Percentiles rank a stretch among this genome's conserved stretches.
These are phyloP conservation scores for Ypsolopha sequella DNA, from an alignment of 2,888 invertebrate species.

Conservation along the genomic window DNA sequence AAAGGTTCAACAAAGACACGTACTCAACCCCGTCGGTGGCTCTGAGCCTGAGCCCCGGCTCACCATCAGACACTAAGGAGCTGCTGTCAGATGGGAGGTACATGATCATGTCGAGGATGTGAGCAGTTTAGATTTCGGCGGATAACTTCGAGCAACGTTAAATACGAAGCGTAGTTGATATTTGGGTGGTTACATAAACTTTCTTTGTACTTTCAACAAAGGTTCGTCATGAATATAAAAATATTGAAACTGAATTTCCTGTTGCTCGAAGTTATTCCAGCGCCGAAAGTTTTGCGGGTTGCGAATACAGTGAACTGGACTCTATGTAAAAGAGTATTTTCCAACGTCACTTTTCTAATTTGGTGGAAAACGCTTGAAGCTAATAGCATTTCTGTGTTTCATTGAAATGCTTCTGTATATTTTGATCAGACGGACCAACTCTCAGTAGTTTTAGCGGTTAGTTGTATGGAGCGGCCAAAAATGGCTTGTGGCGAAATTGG, in stretches of 20 bases:
- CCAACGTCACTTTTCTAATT: neutral
- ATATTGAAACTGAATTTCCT: neutral
- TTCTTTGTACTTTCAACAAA: neutral
- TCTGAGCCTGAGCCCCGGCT: slow-evolving; percentile 75
- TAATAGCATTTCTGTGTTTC: slow-evolving; percentile 11
- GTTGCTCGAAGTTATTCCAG: neutral
- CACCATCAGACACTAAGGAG: slow-evolving; percentile 78
- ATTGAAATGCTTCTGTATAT: slow-evolving; percentile 27
- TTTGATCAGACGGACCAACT: slow-evolving; percentile 57
- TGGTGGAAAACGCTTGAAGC: neutral
- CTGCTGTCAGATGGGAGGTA: slow-evolving; percentile 72
- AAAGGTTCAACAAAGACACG: slow-evolving; percentile 68
- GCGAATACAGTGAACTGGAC: neutral
- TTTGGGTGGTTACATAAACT: neutral
- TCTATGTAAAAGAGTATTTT: neutral
- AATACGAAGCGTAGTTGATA: neutral
- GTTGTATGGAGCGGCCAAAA: slow-evolving; percentile 20
- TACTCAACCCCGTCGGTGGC: slow-evolving; percentile 68
- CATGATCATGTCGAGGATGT: slow-evolving; percentile 64
- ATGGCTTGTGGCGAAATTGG: neutral
- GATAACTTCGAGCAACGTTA: neutral
- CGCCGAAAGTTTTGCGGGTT: neutral
- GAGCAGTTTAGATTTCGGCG: slow-evolving; percentile 16
- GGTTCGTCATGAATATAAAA: neutral
- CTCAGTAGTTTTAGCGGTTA: slow-evolving; percentile 54